Evolutionary conservation across 2,888 invertebrate genomes (phyloP).

Genomic region (Eulithis prunata): DNA sequence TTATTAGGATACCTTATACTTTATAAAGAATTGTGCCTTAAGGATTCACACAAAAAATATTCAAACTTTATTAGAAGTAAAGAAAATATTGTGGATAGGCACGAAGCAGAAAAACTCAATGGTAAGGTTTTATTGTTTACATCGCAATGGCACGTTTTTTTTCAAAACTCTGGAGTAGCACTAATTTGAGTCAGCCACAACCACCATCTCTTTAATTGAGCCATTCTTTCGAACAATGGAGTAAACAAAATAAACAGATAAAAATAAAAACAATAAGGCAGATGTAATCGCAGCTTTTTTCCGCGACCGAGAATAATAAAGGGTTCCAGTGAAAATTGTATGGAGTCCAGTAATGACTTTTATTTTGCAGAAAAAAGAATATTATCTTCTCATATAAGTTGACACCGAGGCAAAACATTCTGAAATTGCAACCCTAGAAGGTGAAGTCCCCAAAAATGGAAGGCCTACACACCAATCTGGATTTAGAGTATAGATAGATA

Average conservation of each 20-base stretch:
- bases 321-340: slow-evolving; percentile 16
- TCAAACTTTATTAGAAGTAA: not conserved
- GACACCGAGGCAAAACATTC: too few species aligned
- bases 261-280: slow-evolving; percentile 30
- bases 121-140: not conserved
- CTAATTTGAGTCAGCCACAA: slow-evolving; percentile 6
- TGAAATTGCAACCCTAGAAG: too few species aligned
- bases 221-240: slow-evolving; percentile 23
- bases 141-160: too few species aligned
- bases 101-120: too few species aligned
- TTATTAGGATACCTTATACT: slow-evolving; percentile 8
- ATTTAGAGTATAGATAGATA: too few species aligned
- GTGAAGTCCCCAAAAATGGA: too few species aligned
- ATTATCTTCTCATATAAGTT: too few species aligned
- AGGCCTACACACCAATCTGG: too few species aligned
- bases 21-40: slow-evolving; percentile 3
- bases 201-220: slow-evolving; percentile 20
- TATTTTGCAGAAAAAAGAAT: not conserved
- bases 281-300: slow-evolving; percentile 25
- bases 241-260: slow-evolving; percentile 28
- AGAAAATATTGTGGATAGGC: not conserved
- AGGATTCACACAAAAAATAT: slow-evolving; percentile 3
- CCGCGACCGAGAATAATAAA: slow-evolving; percentile 22
- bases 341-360: not conserved
- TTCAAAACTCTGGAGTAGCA: too few species aligned